Evolutionary conservation across 2,888 invertebrate genomes (phyloP), one percentile per base, ranked within the genome.

Genomic region (Cetonia aurata): DNA sequence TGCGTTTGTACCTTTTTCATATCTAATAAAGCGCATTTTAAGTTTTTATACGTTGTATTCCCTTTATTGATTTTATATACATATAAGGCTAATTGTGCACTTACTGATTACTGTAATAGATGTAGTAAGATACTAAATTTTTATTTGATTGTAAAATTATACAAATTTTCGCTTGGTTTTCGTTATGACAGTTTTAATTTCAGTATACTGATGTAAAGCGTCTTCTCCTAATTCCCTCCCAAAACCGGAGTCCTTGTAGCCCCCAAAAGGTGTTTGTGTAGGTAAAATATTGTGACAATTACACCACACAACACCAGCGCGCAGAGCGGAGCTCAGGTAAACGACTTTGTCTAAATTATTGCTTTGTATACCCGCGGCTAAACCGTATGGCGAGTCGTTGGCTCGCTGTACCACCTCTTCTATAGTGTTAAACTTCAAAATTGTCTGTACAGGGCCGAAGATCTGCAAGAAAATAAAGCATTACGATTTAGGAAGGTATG

Each of bases 161-260:
- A 1, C 1, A 25, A 25, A 25, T 25, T 71, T 71, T 33, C 69
- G 62, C 12, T 41, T 55, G n/a, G 68, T 42, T 12, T 68, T 42
- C 12, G 55, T 87, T 78, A 95, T 88, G 46, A 98, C 96, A 67
- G 93, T 91, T 87, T 99, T 99, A 1, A 98, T 94, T 86, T 99
- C 99, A 0, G 96, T 95, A 85, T 99, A 99, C 78, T 94, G 94
- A 75, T 91, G 87, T 72, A 99, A 87, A 25, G 96, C 99, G 84
- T 99, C 97, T 80, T 96, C 94, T 55, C 98, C 96, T 81, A 96
- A 91, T 86, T 99, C 99, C 70, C 99, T 90, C 0, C 99, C 99
- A 80, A 95, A 89, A 2, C 99, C 99, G 0, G 98, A 98, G 89
- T 95, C 93, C 86, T 98, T 98, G 87, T 89, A 99, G 0, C 99